These are phyloP conservation scores for Hyposoter didymator DNA, from an alignment of 2,888 invertebrate species.

Conservation along the genomic window DNA sequence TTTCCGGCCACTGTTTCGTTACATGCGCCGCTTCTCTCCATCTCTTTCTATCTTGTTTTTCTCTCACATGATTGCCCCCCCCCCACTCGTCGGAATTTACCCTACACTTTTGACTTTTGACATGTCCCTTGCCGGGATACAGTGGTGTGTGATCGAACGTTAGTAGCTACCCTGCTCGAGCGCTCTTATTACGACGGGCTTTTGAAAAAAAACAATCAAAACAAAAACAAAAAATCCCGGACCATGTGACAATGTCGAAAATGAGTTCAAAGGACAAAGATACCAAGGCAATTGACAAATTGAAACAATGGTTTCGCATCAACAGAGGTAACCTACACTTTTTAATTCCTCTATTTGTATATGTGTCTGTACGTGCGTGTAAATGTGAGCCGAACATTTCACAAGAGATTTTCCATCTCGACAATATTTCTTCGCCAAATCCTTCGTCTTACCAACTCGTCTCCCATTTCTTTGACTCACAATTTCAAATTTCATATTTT, in stretches of 20 bases:
- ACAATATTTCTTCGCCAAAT: neutral
- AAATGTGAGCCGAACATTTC: neutral
- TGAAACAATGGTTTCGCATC: constrained; percentile 90
- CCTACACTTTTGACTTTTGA: constrained; percentile 59
- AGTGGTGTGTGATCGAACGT: constrained; percentile 42
- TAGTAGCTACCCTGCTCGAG: neutral
- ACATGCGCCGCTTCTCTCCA: neutral
- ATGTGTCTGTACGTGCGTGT: constrained; percentile 9
- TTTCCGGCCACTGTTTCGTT: neutral
- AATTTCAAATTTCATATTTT: neutral
- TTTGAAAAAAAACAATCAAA: neutral
- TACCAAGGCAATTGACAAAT: constrained; percentile 89
- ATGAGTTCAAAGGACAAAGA: constrained; percentile 90
- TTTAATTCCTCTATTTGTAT: constrained; percentile 37
- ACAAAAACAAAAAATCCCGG: constrained; percentile 37
- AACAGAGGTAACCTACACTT: constrained; percentile 84
- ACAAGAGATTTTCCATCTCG: neutral
- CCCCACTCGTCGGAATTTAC: constrained; percentile 27
- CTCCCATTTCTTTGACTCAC: constrained; percentile 1
- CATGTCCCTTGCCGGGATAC: constrained; percentile 66
- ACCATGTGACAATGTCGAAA: constrained; percentile 80
- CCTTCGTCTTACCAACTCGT: neutral
- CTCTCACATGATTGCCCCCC: constrained; percentile 56
- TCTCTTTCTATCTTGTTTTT: constrained; percentile 20
- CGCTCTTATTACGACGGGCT: constrained; percentile 15